Evolutionary conservation across 1,140 invertebrate species (phyloP), one percentile per base, ranked within the genome.

Genomic region (Phymastichus coffea): DNA sequence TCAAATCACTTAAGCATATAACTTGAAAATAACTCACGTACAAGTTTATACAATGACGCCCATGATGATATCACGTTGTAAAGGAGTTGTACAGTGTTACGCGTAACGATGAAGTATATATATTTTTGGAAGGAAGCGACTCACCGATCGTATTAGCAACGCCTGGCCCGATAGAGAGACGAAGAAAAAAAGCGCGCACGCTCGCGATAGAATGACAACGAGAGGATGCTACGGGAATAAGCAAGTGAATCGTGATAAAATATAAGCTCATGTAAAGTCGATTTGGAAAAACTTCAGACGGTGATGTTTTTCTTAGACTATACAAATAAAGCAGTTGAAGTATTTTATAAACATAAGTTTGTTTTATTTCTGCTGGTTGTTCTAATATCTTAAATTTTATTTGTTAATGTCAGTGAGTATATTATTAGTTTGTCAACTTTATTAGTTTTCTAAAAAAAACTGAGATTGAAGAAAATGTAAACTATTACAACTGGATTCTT

Each of bases 281-380:
- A 61, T 37, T 56, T 51, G 25, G 52, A 56, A 23, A 54, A 12
- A 41, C 28, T 41, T 37, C 33, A 37, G 40, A 26, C 46, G 59
- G 1, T 26, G 53, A 47, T 26, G 28, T 30, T 43, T 51, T 38
- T 49, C 30, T 43, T 57, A 62, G 54, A 23, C 52, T 57, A 62
- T 52, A 51, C 17, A 51, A 48, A 57, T 57, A 62, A 62, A 62
- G 56, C 20, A 62, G 54, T 52, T 62, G 25, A 57, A 57, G 28
- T 62, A 62, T 62, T 62, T 62, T 62, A 57, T 62, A 62, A 47
- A 56, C 30, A 2, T 41, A 20, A n/a, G n/a, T n/a, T n/a, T n/a
- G n/a, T n/a, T n/a, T n/a, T n/a, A n/a, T n/a, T n/a, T n/a, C n/a
- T n/a, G n/a, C n/a, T n/a, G n/a, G n/a, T n/a, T n/a, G n/a, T n/a